Conservation (phyloP, 2,113 vertebrate species). For the Abramis brama region DNA sequence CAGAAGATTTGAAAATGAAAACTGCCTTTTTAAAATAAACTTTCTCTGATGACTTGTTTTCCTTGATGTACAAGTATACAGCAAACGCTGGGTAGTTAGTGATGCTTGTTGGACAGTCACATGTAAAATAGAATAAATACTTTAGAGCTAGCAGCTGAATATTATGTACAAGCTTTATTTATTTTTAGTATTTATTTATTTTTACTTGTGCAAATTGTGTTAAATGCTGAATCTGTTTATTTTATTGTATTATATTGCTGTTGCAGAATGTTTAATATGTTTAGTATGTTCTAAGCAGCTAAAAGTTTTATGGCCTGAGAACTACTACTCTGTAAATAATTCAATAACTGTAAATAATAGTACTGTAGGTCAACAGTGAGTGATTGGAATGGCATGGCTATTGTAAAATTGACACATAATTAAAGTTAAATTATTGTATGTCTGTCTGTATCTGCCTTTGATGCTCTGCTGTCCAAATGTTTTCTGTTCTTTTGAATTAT, state of each 20-base stretch:
- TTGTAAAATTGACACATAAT: not conserved
- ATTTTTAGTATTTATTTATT: not conserved
- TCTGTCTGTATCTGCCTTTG: not conserved
- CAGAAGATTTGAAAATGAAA: slow-evolving; percentile 27
- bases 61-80: not conserved
- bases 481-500: not conserved
- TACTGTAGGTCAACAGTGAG: not conserved
- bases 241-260: not conserved
- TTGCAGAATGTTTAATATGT: not conserved
- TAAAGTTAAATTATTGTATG: not conserved
- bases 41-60: slow-evolving; percentile 1
- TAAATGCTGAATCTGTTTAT: not conserved
- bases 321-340: not conserved
- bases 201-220: not conserved
- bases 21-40: slow-evolving; percentile 16
- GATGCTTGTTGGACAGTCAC: not conserved
- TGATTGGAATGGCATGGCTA: not conserved
- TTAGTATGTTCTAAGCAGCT: not conserved
- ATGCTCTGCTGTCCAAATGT: not conserved
- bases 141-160: no score
- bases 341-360: not conserved
- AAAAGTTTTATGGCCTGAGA: not conserved
- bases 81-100: not conserved
- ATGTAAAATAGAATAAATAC: not conserved
- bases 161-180: slow-evolving; percentile 5